Evolutionary conservation across 2,888 invertebrate species (phyloP), one percentile per base, ranked within the genome.

Genomic region (Serripes groenlandicus): DNA sequence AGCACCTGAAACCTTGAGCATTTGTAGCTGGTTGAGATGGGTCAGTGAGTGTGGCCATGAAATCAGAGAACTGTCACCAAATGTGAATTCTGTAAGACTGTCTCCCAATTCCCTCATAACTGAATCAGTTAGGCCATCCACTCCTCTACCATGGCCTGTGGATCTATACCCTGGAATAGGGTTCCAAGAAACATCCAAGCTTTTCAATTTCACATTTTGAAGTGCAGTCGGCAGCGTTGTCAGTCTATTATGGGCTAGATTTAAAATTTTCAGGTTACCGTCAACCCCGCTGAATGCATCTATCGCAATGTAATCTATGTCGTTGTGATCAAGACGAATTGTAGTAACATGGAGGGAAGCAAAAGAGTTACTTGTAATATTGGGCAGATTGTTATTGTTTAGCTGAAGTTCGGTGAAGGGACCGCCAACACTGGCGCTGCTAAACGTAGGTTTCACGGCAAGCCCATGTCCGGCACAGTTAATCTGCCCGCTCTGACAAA

Each of bases 1-100:
- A 0, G 75, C 58, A 3, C 89, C 88, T 15, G 82, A 78, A 5
- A 90, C 75, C 1, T 69, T 74, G 0, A 89, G 72, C 7, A 83
- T 77, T 56, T 81, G 62, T 21, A 90, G 78, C 49, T 79, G 74
- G 52, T 84, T 85, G 9, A 90, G 75, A 80, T 90, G 90, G 18
- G 30, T 49, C 1, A 88, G 62, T 7, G 78, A 78, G 26, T 21
- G 4, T 11, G 90, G 88, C 90, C 90, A 90, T 3, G 73, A 71
- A 3, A 30, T 68, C 21, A 88, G 74, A 5, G 62, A 26, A 1
- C 60, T 69, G 68, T 79, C 73, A 15, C 89, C 90, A 52, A 89
- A 90, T 3, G 75, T 71, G 49, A 90, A 88, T 26, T 68, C 78
- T 15, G 28, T 81, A 3, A 86, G 9, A 5, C 72, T 75, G 37